Base-by-base conservation (phyloP, 1,140 invertebrate species). In the Vollenhovia emeryi region DNA sequence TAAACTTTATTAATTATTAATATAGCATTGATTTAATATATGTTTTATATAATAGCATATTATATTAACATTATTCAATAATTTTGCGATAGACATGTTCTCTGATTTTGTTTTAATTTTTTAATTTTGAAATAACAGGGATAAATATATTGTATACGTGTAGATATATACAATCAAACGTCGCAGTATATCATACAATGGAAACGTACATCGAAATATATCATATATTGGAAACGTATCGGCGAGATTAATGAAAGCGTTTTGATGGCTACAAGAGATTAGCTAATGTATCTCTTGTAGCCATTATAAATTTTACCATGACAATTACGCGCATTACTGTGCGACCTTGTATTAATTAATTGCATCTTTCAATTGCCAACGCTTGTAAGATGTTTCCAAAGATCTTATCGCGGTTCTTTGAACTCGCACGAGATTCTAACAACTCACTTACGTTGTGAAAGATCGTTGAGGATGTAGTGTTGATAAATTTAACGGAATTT, bases 401-500 rank as follows among this genome's bases (percentile, higher is more conserved):
- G n/a, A 40, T 60, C 48, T 66, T 78, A 30, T 24, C 74, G 13
- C 60, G 45, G 33, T 30, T 71, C 64, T 80, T 69, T 27, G 40
- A 21, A 71, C 69, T 43, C 50, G 55, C 57, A 43, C 13, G 33
- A 78, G 57, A 64, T 64, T 33, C 57, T 78, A 78, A 78, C 64
- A 69, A 80, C 78, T 80, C 24, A 43, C 62, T 55, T 80, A 55
- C 18, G 24, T 43, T 36, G 24, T 43, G 18, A 69, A 55, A 43
- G 64, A 80, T 80, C 50, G 27, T 57, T 30, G 48, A 8, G 21
- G 36, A 80, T 71, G 43, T 24, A 24, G 11, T 80, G 18, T 80
- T 80, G 45, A 80, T 80, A 71, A 80, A 80, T 80, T 80, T 66
- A 79, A 79, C 60, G 15, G 60, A 79, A 79, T 79, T 79, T 71